Conservation (phyloP, 1,140 invertebrate genomes). For the Anastrepha obliqua region DNA sequence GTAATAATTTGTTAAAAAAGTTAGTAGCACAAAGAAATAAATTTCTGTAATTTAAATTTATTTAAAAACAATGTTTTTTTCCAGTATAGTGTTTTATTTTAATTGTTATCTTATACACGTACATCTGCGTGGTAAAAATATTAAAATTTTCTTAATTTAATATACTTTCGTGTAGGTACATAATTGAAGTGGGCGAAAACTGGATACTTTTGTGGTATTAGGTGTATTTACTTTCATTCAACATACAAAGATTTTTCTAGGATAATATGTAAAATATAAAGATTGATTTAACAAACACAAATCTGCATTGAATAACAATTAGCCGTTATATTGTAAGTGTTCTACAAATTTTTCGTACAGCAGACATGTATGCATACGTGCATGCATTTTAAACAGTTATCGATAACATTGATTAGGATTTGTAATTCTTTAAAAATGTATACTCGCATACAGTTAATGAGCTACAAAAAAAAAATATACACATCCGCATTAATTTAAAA, state of each 20-base stretch:
- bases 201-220: conserved; percentile 14
- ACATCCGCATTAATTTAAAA: neutral
- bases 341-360: too few species aligned
- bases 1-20: neutral
- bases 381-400: neutral
- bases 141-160: conserved; percentile 16
- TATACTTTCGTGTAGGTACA: conserved; percentile 39
- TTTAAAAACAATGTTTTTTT: neutral
- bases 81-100: neutral
- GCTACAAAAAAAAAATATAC: neutral
- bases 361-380: neutral
- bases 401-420: neutral
- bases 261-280: conserved; percentile 2
- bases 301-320: conserved; percentile 2
- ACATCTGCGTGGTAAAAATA: conserved; percentile 30
- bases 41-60: too few species aligned
- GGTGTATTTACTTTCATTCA: conserved; percentile 12
- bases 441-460: neutral
- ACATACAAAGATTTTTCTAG: conserved; percentile 26
- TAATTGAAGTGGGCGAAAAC: conserved; percentile 43
- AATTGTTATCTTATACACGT: neutral
- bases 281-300: conserved; percentile 14
- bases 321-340: conserved; percentile 10
- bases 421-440: neutral
- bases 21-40: too few species aligned